These are phyloP conservation scores for Sycobia sp. DNA, from an alignment of 1,140 invertebrate genomes.

Conservation along the genomic window DNA sequence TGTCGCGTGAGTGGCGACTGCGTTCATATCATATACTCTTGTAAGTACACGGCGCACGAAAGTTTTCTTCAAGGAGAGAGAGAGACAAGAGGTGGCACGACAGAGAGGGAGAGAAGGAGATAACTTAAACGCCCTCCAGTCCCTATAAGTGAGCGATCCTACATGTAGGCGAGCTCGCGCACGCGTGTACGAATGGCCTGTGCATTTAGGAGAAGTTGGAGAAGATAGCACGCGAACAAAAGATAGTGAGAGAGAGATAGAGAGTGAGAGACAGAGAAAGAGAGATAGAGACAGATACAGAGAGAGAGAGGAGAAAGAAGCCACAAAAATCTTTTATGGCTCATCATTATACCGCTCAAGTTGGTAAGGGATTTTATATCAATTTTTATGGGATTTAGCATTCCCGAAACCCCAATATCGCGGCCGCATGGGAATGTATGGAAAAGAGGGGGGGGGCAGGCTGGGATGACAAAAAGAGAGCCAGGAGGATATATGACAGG, in stretches of 20 bases:
- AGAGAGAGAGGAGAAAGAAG: conserved; percentile 3
- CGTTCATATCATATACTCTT: background rate
- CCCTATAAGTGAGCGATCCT: background rate
- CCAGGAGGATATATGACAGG: too few relatives aligned
- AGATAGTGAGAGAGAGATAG: too few relatives aligned
- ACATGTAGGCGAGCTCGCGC: too few relatives aligned
- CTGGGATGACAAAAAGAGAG: conserved; percentile 2
- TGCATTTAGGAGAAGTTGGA: background rate
- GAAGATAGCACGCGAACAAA: too few relatives aligned
- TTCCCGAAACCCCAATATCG: conserved; percentile 10
- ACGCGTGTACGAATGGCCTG: too few relatives aligned
- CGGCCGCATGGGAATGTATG: background rate
- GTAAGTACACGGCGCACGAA: background rate
- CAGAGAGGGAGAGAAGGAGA: background rate
- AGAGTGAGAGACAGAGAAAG: too few relatives aligned
- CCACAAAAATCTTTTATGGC: conserved; percentile 15
- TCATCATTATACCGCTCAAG: conserved; percentile 13
- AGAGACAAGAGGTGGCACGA: background rate
- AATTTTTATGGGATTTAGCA: conserved; percentile 25
- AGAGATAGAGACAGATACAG: background rate
- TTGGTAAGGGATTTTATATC: conserved; percentile 25
- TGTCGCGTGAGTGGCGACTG: background rate
- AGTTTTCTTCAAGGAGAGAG: background rate
- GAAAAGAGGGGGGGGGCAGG: too few relatives aligned
- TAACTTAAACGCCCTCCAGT: too few relatives aligned